These are phyloP conservation scores for Apodemus sylvaticus DNA, from an alignment of 2,113 vertebrate species.

Conservation along the genomic window DNA sequence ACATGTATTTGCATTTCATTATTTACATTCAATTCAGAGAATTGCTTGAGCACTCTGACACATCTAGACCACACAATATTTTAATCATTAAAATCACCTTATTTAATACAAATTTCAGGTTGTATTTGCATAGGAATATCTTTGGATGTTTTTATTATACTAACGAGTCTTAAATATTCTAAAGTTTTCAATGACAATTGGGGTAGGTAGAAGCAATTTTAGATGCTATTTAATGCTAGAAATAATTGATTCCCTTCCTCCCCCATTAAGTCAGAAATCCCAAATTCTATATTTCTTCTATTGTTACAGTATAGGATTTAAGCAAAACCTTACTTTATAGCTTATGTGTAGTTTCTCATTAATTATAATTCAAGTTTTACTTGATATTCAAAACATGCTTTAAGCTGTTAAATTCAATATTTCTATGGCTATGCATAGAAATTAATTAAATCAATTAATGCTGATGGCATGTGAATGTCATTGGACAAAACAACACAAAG, in stretches of 20 bases:
- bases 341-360: constrained; percentile 54
- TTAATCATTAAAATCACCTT: constrained; percentile 15
- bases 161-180: neutral
- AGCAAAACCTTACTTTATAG: constrained; percentile 20
- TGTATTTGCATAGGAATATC: constrained; percentile 55
- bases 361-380: constrained; percentile 46
- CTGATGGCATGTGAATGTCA: neutral
- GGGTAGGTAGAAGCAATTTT: constrained; percentile 49
- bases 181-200: constrained; percentile 2
- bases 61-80: neutral
- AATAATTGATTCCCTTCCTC: neutral
- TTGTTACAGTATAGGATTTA: constrained; percentile 66
- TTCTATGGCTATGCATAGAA: constrained; percentile 75
- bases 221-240: constrained; percentile 46
- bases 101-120: constrained; percentile 23
- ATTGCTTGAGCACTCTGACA: neutral
- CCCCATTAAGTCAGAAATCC: neutral
- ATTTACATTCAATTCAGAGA: neutral
- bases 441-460: too few relatives aligned
- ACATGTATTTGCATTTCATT: neutral
- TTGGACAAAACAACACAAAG: constrained; percentile 65
- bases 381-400: constrained; percentile 64
- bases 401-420: constrained; percentile 75
- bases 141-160: constrained; percentile 41
- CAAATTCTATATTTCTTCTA: constrained; percentile 69